phyloP scores from a whole-genome alignment of 2,888 invertebrate genomes.

The Drosophila kanekoi region DNA sequence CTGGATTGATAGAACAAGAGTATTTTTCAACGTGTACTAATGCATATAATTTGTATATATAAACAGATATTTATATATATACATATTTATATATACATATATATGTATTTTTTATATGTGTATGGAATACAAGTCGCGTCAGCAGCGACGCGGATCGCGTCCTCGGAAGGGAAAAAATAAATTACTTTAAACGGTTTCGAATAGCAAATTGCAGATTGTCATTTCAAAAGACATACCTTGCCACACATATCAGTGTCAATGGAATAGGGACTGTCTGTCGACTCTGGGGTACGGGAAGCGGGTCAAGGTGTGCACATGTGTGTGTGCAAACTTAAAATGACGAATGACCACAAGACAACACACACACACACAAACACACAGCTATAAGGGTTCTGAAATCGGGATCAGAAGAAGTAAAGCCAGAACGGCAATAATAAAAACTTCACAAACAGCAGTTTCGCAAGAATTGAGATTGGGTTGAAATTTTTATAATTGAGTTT shows the following conservation, averaged over 20 bases:
- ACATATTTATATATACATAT: constrained; percentile 2
- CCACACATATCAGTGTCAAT: constrained; percentile 77
- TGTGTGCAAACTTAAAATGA: constrained; percentile 67
- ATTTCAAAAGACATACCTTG: constrained; percentile 77
- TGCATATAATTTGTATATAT: not conserved
- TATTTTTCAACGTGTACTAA: constrained; percentile 5
- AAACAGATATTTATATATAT: not conserved
- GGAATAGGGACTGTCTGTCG: constrained; percentile 51
- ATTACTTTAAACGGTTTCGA: constrained; percentile 83
- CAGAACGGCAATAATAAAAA: constrained; percentile 64
- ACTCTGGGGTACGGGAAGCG: constrained; percentile 36
- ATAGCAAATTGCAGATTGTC: constrained; percentile 83
- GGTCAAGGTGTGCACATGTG: constrained; percentile 6
- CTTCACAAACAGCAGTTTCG: constrained; percentile 68
- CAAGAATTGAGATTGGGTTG: constrained; percentile 79
- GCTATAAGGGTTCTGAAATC: constrained; percentile 54
- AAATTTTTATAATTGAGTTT: constrained; percentile 77
- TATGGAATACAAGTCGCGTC: constrained; percentile 33
- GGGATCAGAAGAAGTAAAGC: constrained; percentile 63
- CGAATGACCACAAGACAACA: constrained; percentile 74
- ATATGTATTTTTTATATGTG: constrained; percentile 1
- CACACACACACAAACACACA: constrained; percentile 16
- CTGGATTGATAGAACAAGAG: too few relatives aligned
- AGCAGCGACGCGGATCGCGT: constrained; percentile 53
- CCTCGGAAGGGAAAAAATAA: constrained; percentile 71